Base-by-base conservation (phyloP, 1,140 invertebrate species). In the Drosophila simulans region DNA sequence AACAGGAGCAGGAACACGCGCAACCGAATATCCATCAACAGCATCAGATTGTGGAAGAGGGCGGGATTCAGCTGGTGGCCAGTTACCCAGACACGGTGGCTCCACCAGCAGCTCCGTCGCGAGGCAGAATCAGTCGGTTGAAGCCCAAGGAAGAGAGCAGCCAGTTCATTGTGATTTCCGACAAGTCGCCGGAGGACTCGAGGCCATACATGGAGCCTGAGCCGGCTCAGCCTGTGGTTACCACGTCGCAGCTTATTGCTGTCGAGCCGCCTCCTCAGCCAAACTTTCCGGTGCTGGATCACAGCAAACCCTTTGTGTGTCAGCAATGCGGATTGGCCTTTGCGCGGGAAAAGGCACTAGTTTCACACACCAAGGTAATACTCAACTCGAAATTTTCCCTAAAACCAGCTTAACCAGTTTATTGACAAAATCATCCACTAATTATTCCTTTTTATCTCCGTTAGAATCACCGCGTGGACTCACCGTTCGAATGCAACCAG, bases 271-370 rank as follows among this genome's bases (percentile, higher is more conserved):
- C 70, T 11, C 63, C 81, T 15, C 46, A 78, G 7, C 76, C 66
- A 20, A 83, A 66, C 25, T 92, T 68, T 22, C 95, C 95, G 5
- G 93, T 96, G 40, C 94, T 94, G 0, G 96, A 97, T 92, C 94
- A 95, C 1, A 94, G 94, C 25, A 95, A 96, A 63, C 96, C 96
- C 0, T 97, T 97, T 80, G 96, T 97, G 4, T 97, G 96, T 68
- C 95, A 96, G 49, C 94, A 95, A 68, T 97, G 96, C 77, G 96
- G 96, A 1, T 93, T 97, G 45, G 95, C 95, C 8, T 97, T 97
- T 92, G 96, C 96, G 0, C 93, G 96, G 31, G 96, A 97, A 85
- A 97, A 97, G 84, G 96, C 96, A 3, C 89, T 97, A 1, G 94
- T 95, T 17, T 96, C 96, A 1, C 96, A 97, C 89, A 91, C 93